These are phyloP conservation scores for Chrysemys picta DNA, from an alignment of 2,113 vertebrate genomes.

Conservation along the genomic window DNA sequence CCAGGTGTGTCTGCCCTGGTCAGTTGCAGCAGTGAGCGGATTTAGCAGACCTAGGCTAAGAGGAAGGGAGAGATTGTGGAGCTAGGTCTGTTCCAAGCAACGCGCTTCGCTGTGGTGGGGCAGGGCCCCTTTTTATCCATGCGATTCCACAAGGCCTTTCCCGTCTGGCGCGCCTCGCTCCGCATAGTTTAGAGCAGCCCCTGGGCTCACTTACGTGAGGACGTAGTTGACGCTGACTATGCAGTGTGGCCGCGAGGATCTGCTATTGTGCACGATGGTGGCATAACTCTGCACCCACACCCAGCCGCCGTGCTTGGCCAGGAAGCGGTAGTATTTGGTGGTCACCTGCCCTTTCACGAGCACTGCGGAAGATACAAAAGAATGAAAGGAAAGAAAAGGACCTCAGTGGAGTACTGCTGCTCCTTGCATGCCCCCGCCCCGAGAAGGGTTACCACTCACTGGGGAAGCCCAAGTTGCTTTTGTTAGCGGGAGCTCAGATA, in stretches of 20 bases:
- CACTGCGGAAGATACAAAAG: conserved; percentile 79
- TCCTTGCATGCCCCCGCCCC: not conserved
- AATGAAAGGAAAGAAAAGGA: not conserved
- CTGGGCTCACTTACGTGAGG: conserved; percentile 90
- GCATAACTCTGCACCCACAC: conserved; percentile 99
- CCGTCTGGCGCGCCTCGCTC: not conserved
- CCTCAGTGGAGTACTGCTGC: not conserved
- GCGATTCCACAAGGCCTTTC: not conserved
- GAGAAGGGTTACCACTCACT: not conserved
- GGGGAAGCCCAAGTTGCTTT: not conserved
- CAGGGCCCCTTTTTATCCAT: not conserved
- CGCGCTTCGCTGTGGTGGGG: not conserved
- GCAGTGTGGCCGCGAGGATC: conserved; percentile 96
- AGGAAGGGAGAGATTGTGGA: not conserved
- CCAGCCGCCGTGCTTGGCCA: conserved; percentile 97
- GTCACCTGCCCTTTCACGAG: conserved; percentile 98
- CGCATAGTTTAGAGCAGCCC: not conserved
- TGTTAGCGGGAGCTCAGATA: not conserved
- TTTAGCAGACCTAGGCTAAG: accelerated
- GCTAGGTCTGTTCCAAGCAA: not conserved
- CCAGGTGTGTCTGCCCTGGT: conserved; percentile 19
- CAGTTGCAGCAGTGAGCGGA: not conserved
- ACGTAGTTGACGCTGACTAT: conserved; percentile 99
- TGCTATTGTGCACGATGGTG: conserved; percentile 98
- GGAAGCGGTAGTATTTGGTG: conserved; percentile 96